These are phyloP conservation scores for Onthophagus sagittarius DNA, from an alignment of 2,888 invertebrate species.

Conservation along the genomic window DNA sequence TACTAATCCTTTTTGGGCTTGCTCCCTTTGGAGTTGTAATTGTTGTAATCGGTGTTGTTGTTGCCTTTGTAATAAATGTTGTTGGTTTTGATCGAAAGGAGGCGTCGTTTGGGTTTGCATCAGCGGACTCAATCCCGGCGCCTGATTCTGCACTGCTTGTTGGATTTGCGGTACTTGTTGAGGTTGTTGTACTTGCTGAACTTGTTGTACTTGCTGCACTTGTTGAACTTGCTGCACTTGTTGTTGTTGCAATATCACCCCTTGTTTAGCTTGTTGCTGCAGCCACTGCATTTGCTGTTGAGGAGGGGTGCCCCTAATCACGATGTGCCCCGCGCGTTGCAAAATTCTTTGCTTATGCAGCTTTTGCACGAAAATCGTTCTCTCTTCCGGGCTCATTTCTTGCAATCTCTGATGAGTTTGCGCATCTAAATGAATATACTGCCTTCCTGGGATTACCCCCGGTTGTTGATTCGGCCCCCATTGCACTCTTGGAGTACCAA, in stretches of 20 bases:
- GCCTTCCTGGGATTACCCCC: conserved; percentile 52
- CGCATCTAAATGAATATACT: conserved; percentile 77
- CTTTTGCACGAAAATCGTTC: conserved; percentile 75
- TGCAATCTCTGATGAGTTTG: conserved; percentile 80
- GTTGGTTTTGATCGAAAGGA: conserved; percentile 38
- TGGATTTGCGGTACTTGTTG: conserved; percentile 16
- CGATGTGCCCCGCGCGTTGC: conserved; percentile 43
- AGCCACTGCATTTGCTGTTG: conserved; percentile 49
- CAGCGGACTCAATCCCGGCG: conserved; percentile 45
- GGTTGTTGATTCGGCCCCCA: conserved; percentile 38
- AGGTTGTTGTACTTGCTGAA: conserved; percentile 13
- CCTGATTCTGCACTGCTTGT: conserved; percentile 24
- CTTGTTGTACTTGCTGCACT: conserved; percentile 38
- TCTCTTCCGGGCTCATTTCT: conserved; percentile 74
- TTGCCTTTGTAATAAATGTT: conserved; percentile 50
- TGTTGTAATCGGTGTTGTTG: conserved; percentile 58
- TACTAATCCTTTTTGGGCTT: conserved; percentile 41
- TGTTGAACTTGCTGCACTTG: conserved; percentile 43
- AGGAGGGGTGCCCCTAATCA: conserved; percentile 45
- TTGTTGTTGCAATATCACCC: conserved; percentile 43
- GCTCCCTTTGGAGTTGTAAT: conserved; percentile 58
- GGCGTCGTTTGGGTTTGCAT: conserved; percentile 35
- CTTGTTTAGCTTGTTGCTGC: conserved; percentile 48
- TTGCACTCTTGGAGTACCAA: conserved; percentile 41
- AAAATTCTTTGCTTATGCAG: conserved; percentile 62